Conservation (phyloP, 2,797 vertebrate species). For the Yasuhikotakia modesta region DNA sequence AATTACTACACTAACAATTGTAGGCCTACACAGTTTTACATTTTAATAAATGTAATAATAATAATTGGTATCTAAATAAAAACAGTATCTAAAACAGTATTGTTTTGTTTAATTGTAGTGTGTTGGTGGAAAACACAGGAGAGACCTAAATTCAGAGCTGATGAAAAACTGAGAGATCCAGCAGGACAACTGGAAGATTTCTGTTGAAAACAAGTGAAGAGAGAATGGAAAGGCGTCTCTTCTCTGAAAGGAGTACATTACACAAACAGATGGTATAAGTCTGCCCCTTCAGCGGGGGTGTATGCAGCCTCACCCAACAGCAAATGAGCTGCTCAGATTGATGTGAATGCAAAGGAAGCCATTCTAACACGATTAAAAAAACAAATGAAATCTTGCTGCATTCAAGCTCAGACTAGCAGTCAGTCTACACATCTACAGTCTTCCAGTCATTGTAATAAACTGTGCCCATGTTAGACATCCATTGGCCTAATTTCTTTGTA, state of each 20-base stretch:
- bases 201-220: not conserved
- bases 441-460: not conserved
- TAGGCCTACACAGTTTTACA: not conserved
- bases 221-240: conserved; percentile 13
- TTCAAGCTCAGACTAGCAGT: not conserved
- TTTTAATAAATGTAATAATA: too few relatives aligned
- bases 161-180: not conserved
- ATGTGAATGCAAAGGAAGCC: conserved; percentile 11
- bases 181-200: not conserved
- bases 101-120: not conserved
- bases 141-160: not conserved
- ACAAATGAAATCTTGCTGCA: conserved; percentile 5
- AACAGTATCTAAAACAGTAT: not conserved
- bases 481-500: not conserved
- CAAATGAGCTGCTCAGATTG: conserved; percentile 29
- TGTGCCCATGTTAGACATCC: not conserved
- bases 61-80: not conserved
- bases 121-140: not conserved
- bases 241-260: conserved; percentile 15
- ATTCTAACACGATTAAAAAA: not conserved
- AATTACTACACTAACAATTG: not conserved
- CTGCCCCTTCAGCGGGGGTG: conserved; percentile 42
- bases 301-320: conserved; percentile 26
- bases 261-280: conserved; percentile 50
- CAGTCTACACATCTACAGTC: too few relatives aligned